These are phyloP conservation scores for Dermatemys mawii DNA, from an alignment of 2,113 vertebrate genomes.

Conservation along the genomic window DNA sequence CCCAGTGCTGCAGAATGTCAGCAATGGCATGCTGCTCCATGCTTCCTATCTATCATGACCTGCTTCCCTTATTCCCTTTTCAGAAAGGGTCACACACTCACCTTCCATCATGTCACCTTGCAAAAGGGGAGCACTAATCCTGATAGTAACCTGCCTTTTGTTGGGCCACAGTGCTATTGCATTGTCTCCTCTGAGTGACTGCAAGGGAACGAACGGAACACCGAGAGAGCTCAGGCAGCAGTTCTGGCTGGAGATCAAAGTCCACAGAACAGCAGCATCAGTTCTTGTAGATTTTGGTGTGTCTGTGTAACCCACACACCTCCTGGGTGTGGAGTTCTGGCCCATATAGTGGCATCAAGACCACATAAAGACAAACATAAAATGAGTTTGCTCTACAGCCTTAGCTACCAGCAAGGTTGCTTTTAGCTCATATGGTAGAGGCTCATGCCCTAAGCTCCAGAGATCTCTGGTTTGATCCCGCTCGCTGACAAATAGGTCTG, in stretches of 20 bases:
- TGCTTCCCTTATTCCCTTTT: accelerated
- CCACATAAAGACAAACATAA: no score
- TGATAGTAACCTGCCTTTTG: background rate
- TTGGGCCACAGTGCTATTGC: accelerated
- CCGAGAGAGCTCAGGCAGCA: background rate
- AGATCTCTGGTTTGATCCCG: no score
- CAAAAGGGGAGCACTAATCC: background rate
- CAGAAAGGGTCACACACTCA: background rate
- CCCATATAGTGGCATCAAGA: no score
- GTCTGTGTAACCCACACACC: accelerated
- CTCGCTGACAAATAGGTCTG: no score
- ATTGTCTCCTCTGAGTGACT: accelerated
- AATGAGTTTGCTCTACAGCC: no score
- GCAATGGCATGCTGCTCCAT: background rate
- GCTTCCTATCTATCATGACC: background rate
- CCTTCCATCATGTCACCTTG: background rate
- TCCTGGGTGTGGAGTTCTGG: no score
- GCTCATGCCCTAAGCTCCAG: no score
- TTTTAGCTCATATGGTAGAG: no score
- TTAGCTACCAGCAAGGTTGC: no score
- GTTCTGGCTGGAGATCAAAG: background rate
- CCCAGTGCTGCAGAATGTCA: slow-evolving; percentile 12
- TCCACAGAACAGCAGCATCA: background rate
- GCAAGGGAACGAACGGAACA: background rate
- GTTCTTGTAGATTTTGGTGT: background rate